Percentiles rank a stretch among this genome's conserved stretches.
Evolutionary conservation across 1,140 invertebrate genomes (phyloP).

Genomic region (Dreissena rostriformis): DNA sequence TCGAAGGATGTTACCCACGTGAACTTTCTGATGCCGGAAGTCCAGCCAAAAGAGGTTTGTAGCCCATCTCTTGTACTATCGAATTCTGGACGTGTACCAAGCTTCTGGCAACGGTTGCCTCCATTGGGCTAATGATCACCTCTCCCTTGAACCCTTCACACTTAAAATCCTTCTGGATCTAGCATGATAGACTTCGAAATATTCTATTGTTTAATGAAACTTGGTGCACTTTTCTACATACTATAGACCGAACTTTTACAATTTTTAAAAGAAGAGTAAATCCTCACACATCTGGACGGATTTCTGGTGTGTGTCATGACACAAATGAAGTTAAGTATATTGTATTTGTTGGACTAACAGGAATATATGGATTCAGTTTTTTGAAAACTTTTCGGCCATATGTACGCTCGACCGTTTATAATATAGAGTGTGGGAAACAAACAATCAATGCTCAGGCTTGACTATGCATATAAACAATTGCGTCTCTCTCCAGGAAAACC

Average conservation of each 20-base stretch:
- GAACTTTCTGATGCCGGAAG: conserved; percentile 61
- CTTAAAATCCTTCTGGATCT: background rate
- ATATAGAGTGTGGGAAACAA: too few species aligned
- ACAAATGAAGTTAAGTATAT: too few species aligned
- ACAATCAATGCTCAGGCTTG: too few species aligned
- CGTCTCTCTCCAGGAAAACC: too few species aligned
- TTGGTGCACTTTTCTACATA: background rate
- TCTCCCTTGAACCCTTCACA: background rate
- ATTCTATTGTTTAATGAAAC: background rate
- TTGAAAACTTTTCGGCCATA: too few species aligned
- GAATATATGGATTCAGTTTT: too few species aligned
- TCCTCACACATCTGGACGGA: too few species aligned
- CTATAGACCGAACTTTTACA: background rate
- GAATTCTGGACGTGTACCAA: background rate
- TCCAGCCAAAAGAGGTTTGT: conserved; percentile 64
- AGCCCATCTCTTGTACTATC: background rate
- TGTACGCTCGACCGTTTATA: too few species aligned
- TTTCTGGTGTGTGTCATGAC: too few species aligned
- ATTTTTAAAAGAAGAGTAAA: too few species aligned
- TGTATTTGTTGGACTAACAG: too few species aligned
- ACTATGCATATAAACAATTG: too few species aligned
- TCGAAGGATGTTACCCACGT: conserved; percentile 35
- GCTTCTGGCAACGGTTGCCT: background rate
- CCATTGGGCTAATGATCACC: background rate
- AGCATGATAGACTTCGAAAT: background rate